Evolutionary conservation across 2,113 vertebrate genomes (phyloP).

Genomic region (Phycodurus eques): DNA sequence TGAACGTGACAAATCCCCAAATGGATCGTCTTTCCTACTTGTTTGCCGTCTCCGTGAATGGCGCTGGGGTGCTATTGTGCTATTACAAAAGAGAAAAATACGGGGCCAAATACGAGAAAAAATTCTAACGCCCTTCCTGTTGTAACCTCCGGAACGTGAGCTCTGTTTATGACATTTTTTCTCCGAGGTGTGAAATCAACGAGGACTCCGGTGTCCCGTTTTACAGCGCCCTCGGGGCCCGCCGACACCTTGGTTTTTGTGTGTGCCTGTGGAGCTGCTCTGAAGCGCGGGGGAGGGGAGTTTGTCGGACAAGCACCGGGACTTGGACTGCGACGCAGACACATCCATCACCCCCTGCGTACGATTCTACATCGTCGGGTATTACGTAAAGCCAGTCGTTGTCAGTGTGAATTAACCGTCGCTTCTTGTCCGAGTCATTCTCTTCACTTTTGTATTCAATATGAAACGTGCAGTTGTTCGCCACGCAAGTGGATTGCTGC

Average conservation of each 20-base stretch:
- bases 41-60: constrained; percentile 16
- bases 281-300: constrained; percentile 30
- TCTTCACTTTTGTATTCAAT: background rate
- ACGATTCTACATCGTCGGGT: no score
- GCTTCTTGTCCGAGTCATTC: no score
- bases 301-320: constrained; percentile 20
- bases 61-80: constrained; percentile 28
- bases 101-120: constrained; percentile 25
- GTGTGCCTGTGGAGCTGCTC: constrained; percentile 38
- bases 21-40: no score
- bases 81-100: constrained; percentile 23
- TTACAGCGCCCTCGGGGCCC: constrained; percentile 35
- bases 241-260: constrained; percentile 44
- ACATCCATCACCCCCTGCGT: background rate
- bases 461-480: no score
- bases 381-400: no score
- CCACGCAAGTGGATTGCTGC: no score
- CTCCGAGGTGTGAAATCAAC: constrained; percentile 54
- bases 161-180: constrained; percentile 36
- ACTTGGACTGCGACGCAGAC: constrained; percentile 18
- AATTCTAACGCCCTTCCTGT: constrained; percentile 32
- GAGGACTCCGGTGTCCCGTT: constrained; percentile 44
- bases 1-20: no score
- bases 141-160: constrained; percentile 18
- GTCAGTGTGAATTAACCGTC: no score